These are phyloP conservation scores for Siderastrea radians DNA, from an alignment of 92 coral and sea anemone species.

Conservation along the genomic window DNA sequence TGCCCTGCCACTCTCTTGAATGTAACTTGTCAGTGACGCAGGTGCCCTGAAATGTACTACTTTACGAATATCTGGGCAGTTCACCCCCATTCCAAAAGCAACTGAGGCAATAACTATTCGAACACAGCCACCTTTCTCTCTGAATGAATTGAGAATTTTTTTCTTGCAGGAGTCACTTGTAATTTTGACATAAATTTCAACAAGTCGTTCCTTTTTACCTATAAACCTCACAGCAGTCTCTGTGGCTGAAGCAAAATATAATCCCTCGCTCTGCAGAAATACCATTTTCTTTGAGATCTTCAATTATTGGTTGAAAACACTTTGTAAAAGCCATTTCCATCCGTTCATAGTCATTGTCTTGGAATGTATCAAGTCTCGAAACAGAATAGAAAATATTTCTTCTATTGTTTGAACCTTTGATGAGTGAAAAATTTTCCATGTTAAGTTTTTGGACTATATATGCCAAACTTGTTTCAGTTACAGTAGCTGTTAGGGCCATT, in stretches of 20 bases:
- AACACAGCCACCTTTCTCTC: slow-evolving; percentile 32
- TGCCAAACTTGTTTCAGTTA: slow-evolving; percentile 24
- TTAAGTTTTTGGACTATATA: slow-evolving; percentile 7
- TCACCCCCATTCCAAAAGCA: slow-evolving; percentile 27
- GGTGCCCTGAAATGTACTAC: too few relatives aligned
- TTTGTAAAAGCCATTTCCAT: slow-evolving; percentile 21
- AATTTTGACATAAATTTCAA: slow-evolving; percentile 57
- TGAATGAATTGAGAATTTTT: slow-evolving; percentile 35
- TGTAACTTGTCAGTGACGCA: too few relatives aligned
- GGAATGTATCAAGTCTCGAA: slow-evolving; percentile 28
- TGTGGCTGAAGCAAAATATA: slow-evolving; percentile 43
- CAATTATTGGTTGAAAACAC: slow-evolving; percentile 33
- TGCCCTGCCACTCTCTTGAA: too few relatives aligned
- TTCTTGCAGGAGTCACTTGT: slow-evolving; percentile 49
- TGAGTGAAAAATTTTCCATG: neutral
- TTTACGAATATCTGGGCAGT: too few relatives aligned
- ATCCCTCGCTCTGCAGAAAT: slow-evolving; percentile 27
- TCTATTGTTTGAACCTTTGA: neutral
- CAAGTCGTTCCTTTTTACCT: slow-evolving; percentile 18
- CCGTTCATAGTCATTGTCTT: slow-evolving; percentile 38
- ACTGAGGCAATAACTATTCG: slow-evolving; percentile 54
- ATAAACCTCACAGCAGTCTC: slow-evolving; percentile 39
- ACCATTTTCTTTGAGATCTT: slow-evolving; percentile 27
- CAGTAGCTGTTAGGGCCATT: slow-evolving; percentile 57
- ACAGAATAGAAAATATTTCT: slow-evolving; percentile 2